Percentiles rank a stretch among this genome's conserved stretches.
Conservation (phyloP, 1,140 invertebrate species). For the Bombus fervidus region DNA sequence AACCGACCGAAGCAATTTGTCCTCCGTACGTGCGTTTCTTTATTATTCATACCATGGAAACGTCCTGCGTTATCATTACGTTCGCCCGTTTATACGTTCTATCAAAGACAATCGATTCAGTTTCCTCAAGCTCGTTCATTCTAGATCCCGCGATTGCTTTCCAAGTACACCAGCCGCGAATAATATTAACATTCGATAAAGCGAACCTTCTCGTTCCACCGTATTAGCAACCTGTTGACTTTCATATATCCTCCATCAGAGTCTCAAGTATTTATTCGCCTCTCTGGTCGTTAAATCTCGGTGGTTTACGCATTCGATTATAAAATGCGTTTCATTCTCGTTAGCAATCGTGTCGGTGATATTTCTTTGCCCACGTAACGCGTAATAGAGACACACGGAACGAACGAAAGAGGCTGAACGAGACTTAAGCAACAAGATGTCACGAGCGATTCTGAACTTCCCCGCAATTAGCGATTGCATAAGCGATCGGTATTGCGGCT, state of each 20-base stretch:
- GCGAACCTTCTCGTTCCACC: neutral
- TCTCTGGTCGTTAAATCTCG: neutral
- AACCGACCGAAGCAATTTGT: conserved; percentile 49
- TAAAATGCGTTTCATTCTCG: neutral
- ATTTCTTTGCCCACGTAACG: neutral
- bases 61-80: neutral
- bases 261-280: neutral
- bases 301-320: neutral
- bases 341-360: neutral
- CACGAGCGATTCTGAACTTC: neutral
- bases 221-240: neutral
- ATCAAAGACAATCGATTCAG: neutral
- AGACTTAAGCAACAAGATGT: neutral
- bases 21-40: conserved; percentile 4
- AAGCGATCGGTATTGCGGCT: conserved; percentile 9
- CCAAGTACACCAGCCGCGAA: neutral
- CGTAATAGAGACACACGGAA: neutral
- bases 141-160: neutral
- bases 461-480: conserved; percentile 1
- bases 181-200: conserved; percentile 10
- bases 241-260: neutral
- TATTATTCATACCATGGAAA: conserved; percentile 25
- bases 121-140: neutral
- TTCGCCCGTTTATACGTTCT: no score
- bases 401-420: neutral